Conservation (phyloP, 2,113 vertebrate species). For the Desmodus rotundus region DNA sequence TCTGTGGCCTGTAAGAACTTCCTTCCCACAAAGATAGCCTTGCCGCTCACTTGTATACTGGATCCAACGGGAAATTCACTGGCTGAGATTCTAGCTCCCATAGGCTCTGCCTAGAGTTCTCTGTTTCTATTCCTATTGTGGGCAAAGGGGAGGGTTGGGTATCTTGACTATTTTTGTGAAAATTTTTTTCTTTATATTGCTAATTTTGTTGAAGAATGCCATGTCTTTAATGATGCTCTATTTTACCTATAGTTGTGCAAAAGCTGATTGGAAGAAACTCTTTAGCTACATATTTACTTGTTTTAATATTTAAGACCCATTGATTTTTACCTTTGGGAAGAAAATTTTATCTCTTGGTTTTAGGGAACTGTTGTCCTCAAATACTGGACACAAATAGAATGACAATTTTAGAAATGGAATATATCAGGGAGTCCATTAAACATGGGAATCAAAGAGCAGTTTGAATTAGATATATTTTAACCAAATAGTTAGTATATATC, state of each 20-base stretch:
- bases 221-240: background rate
- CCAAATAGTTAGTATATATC: background rate
- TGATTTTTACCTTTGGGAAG: slow-evolving; percentile 24
- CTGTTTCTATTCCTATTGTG: background rate
- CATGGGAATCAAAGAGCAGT: background rate
- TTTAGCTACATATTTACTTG: background rate
- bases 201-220: background rate
- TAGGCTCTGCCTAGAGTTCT: background rate
- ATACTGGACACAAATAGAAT: background rate
- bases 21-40: background rate
- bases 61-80: background rate
- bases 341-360: background rate
- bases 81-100: background rate
- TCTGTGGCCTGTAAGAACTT: background rate
- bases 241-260: background rate
- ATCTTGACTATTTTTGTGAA: background rate
- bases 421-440: background rate
- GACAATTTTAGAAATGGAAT: slow-evolving; percentile 18
- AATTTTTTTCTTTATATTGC: background rate
- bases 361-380: background rate
- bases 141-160: background rate
- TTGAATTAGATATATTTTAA: background rate
- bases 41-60: background rate
- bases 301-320: background rate
- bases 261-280: background rate